Evolutionary conservation across 2,113 vertebrate species (phyloP), one percentile per base, ranked within the genome.

Genomic region (Dipodomys stephensi): DNA sequence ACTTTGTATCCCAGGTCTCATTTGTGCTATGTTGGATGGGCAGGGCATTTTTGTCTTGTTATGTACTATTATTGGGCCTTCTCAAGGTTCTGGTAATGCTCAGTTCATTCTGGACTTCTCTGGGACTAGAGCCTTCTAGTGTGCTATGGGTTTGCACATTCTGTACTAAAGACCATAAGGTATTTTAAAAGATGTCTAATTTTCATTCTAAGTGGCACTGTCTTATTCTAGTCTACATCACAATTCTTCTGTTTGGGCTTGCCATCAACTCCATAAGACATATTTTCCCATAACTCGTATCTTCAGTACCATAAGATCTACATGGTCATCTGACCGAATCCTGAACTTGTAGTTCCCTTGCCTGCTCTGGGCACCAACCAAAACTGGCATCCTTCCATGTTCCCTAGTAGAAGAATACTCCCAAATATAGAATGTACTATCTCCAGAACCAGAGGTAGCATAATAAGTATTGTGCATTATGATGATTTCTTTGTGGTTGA

Each of bases 131-230:
- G n/a, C 53, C 22, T 49, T 20, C 65, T 73, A 6, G 19, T 76
- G 32, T 68, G 27, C 32, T n/a, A 60, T 44, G 19, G 3, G 57
- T 20, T 88, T 76, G 32, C 15, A 93, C 13, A 87, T 16, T 57
- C 39, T 73, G 78, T 78, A 39, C 39, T 57, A 67, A 9, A 49
- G 39, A 78, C 39, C 72, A 46, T 25, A 87, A 65, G 4, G 35
- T 82, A 39, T 30, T 86, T 87, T 80, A 82, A 64, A 91, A 91
- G 32, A n/a, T 25, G 32, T 71, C 27, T 39, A 77, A 69, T 64
- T 87, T 10, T 91, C 62, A 77, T 19, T 71, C 19, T 22, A 78
- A 27, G 74, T 81, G 49, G 49, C 49, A 49, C 9, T 49, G 49
- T 49, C 62, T 83, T 94, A 39, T n/a, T 80, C 39, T 49, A 65